Base-by-base conservation (phyloP, 2,113 vertebrate genomes). In the Jacana jacana region DNA sequence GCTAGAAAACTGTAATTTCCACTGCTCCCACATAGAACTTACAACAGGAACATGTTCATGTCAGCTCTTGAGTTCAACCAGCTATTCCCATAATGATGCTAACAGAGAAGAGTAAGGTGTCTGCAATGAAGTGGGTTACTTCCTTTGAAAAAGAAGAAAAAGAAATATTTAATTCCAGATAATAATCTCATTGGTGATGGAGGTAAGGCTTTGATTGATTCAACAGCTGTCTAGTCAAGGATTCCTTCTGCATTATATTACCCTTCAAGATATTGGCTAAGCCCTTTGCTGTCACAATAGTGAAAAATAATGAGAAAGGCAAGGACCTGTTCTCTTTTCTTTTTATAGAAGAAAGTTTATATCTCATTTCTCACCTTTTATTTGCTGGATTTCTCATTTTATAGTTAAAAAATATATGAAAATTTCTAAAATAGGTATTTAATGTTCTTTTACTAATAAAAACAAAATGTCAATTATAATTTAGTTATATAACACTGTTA, bases 11-110 rank as follows among this genome's bases (percentile, higher is more conserved):
- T 33, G 2, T 40, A 1, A 35, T 75, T 76, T 71, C n/a, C 10
- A 31, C 22, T 39, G 9, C n/a, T 72, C 40, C 35, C 8, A 55
- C 11, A 48, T 8, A 72, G 17, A 16, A 44, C 11, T 82, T 19
- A 82, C 3, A 9, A 64, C 71, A 64, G 13, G 22, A 64, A 37
- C 7, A 30, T 7, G 6, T 13, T 69, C 9, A 11, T 22, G 11
- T 57, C 35, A 94, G 49, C 17, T 27, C 30, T 48, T 83, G 22
- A 60, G 18, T 80, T 84, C 58, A 73, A 3, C 7, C 49, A 78
- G 3, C 15, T 84, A 44, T 2, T 5, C 7, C 9, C 0, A 0
- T 28, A 33, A 52, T 24, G 8, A 17, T 17, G 9, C 24, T 66
- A 49, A 61, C 22, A 49, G 28, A 69, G 19, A 58, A 72, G 10